phyloP scores from a whole-genome alignment of 2,888 invertebrate species.

The Tolmerus cingulatus region DNA sequence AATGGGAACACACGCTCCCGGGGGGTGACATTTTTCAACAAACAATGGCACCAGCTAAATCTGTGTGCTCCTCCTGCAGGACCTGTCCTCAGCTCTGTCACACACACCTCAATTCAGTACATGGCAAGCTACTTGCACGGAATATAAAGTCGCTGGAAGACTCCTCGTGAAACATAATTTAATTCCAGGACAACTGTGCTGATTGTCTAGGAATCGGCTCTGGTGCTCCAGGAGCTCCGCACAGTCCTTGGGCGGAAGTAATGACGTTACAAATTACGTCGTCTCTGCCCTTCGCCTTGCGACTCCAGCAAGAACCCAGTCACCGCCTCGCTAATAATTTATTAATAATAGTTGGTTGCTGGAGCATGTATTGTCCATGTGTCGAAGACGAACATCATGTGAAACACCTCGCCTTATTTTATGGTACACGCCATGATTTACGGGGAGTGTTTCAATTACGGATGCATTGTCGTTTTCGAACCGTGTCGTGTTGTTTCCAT shows the following conservation, averaged over 20 bases:
- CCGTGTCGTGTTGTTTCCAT: not conserved
- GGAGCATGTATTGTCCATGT: not conserved
- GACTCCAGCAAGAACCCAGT: not conserved
- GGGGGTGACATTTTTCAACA: conserved; percentile 25
- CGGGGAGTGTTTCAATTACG: conserved; percentile 6
- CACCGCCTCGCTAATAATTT: conserved; percentile 21
- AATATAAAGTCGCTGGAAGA: conserved; percentile 28
- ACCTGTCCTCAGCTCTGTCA: conserved; percentile 7
- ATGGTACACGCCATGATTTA: not conserved
- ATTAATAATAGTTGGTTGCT: conserved; percentile 7
- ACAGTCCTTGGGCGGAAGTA: conserved; percentile 32
- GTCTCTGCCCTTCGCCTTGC: not conserved
- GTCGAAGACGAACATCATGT: not conserved
- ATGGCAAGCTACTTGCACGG: conserved; percentile 16
- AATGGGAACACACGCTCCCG: conserved; percentile 14
- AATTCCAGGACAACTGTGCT: conserved; percentile 38
- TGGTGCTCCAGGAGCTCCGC: not conserved
- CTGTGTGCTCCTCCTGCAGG: not conserved
- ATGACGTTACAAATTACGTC: conserved; percentile 27
- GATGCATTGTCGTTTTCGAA: not conserved
- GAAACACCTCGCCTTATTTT: conserved; percentile 12
- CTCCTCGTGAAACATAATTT: conserved; percentile 19
- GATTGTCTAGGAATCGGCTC: conserved; percentile 8
- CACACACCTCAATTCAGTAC: conserved; percentile 38
- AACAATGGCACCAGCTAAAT: conserved; percentile 32